Conservation (phyloP, 2,888 invertebrate species). For the Callinectes sapidus region DNA sequence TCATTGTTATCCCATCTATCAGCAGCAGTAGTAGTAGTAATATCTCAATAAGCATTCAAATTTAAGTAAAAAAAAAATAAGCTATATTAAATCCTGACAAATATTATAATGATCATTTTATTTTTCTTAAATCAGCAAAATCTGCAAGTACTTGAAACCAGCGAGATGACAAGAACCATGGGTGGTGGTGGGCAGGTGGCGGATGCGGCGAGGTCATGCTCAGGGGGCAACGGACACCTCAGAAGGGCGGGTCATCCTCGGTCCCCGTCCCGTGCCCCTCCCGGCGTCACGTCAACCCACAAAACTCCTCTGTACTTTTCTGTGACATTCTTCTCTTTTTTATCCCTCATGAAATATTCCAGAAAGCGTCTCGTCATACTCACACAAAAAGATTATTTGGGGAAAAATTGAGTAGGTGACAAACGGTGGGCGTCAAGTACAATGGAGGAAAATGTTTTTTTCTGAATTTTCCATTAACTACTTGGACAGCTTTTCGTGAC, state of each 20-base stretch:
- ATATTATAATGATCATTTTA: background rate
- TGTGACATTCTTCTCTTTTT: conserved; percentile 5
- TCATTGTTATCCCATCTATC: background rate
- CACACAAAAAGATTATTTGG: conserved; percentile 39
- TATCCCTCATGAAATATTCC: conserved; percentile 42
- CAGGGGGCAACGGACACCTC: background rate
- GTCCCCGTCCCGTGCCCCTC: background rate
- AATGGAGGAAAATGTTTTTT: conserved; percentile 40
- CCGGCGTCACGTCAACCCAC: conserved; percentile 14
- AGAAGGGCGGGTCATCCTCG: background rate
- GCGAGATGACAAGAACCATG: background rate
- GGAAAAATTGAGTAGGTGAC: conserved; percentile 40
- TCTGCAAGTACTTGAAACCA: background rate
- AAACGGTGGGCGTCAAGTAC: conserved; percentile 45
- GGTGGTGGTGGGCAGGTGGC: background rate
- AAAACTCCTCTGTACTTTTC: conserved; percentile 38
- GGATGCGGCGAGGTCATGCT: conserved; percentile 3
- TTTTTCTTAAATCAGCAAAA: background rate
- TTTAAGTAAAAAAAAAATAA: background rate
- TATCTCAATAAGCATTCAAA: background rate
- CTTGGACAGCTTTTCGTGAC: conserved; percentile 35
- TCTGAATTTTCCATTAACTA: conserved; percentile 50
- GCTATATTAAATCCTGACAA: background rate
- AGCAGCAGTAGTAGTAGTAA: background rate
- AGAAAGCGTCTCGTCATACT: conserved; percentile 46